Percentiles rank a stretch among this genome's conserved stretches.
Conservation (phyloP, 2,888 invertebrate genomes). For the Nymphalis c-album region DNA sequence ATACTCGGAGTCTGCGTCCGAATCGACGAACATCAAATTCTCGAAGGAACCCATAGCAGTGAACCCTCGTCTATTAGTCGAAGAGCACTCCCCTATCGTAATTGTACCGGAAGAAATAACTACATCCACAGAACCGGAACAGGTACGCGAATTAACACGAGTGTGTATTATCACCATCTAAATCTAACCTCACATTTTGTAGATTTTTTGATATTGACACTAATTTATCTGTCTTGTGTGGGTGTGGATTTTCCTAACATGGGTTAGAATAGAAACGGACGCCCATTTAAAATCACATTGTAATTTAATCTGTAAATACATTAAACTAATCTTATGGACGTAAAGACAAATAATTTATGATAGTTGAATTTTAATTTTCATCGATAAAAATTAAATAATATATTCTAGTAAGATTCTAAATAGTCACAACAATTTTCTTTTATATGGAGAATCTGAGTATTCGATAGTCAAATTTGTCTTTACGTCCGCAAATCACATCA, state of each 20-base stretch:
- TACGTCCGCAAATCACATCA: slow-evolving; percentile 49
- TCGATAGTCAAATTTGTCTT: slow-evolving; percentile 17
- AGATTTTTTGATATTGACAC: slow-evolving; percentile 43
- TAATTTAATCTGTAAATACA: slow-evolving; percentile 55
- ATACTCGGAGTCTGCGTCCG: slow-evolving; percentile 64
- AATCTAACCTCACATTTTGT: slow-evolving; percentile 44
- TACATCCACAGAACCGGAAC: slow-evolving; percentile 66
- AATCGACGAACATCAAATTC: slow-evolving; percentile 57
- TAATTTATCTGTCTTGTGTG: slow-evolving; percentile 50
- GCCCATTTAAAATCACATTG: slow-evolving; percentile 52
- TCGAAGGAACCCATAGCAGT: slow-evolving; percentile 50
- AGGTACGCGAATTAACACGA: slow-evolving; percentile 54
- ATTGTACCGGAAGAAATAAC: slow-evolving; percentile 55
- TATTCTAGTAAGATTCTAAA: not conserved
- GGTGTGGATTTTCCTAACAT: slow-evolving; percentile 61
- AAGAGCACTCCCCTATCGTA: slow-evolving; percentile 48
- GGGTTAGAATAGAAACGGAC: slow-evolving; percentile 56
- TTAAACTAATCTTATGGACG: slow-evolving; percentile 63
- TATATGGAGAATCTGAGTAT: not conserved
- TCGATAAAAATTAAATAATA: no score
- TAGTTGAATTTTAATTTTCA: not conserved
- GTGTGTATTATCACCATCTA: slow-evolving; percentile 28
- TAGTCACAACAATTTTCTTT: no score
- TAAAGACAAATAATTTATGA: slow-evolving; percentile 52
- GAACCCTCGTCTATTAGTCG: slow-evolving; percentile 51